Conservation (phyloP, 2,888 invertebrate genomes). For the Lasioglossum figueresi region DNA sequence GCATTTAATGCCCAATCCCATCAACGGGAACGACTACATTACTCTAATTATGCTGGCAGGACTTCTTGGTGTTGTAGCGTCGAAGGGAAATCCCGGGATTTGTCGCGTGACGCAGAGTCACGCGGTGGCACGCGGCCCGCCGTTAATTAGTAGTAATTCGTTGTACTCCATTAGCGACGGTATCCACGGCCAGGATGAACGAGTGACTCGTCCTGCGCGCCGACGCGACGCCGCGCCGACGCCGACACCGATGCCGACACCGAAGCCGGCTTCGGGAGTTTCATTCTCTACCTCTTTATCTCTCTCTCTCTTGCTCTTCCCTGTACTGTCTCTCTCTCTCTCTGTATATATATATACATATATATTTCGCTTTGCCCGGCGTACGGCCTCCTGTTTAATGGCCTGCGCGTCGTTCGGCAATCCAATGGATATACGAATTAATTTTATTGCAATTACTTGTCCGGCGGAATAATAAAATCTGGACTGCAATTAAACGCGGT, state of each 20-base stretch:
- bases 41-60: slow-evolving; percentile 58
- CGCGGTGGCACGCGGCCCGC: slow-evolving; percentile 32
- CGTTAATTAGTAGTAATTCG: slow-evolving; percentile 66
- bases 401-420: slow-evolving; percentile 21
- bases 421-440: slow-evolving; percentile 34
- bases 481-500: background rate
- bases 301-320: background rate
- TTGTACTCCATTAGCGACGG: slow-evolving; percentile 64
- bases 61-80: slow-evolving; percentile 41
- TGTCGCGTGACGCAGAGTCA: slow-evolving; percentile 57
- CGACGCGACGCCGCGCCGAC: too few relatives aligned
- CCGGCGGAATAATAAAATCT: slow-evolving; percentile 24
- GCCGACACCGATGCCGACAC: background rate
- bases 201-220: slow-evolving; percentile 29
- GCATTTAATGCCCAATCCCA: slow-evolving; percentile 35
- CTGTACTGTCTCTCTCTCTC: background rate
- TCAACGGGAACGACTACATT: slow-evolving; percentile 41
- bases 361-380: slow-evolving; percentile 21
- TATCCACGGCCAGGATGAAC: slow-evolving; percentile 34
- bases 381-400: slow-evolving; percentile 41
- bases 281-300: background rate
- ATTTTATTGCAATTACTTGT: slow-evolving; percentile 40
- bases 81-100: slow-evolving; percentile 52
- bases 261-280: slow-evolving; percentile 20
- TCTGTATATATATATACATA: too few relatives aligned